Base-by-base conservation (phyloP, 2,113 vertebrate genomes). In the Hippoglossus stenolepis region DNA sequence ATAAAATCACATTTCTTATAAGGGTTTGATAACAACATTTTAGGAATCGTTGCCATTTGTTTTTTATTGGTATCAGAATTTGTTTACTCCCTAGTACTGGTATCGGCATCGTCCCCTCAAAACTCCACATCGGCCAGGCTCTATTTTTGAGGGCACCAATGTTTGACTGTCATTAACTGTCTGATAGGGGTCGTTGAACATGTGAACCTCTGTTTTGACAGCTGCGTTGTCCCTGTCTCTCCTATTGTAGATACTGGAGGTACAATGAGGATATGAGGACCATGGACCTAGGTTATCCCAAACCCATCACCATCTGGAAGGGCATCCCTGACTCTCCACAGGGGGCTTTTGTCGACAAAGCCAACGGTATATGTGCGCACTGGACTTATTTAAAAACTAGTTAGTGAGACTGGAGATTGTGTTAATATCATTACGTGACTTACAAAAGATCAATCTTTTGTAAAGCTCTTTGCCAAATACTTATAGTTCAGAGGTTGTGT, bases 241-340 rank as follows among this genome's bases (percentile, higher is more conserved):
- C 51, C 8, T 83, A 40, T 45, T 65, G 56, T 71, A 99, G 98
- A 72, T 99, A 99, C 84, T 99, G 98, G 98, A 94, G 98, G 73
- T 99, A 99, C 71, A 99, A 97, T 83, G 98, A 99, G 94, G 97
- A 99, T 81, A 97, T 97, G 96, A 96, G 97, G 85, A 96, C 96
- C 81, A 99, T 99, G 97, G 98, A 99, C 80, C 96, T 96, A 63
- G 98, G 98, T 68, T 99, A 99, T 90, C 98, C 98, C 40, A 98
- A 99, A 92, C 96, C 97, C 84, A 98, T 99, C 89, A 97, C 96
- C 60, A 94, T 99, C 83, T 99, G 98, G 98, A 99, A 99, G 91
- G 97, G 98, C 69, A 97, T 99, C 86, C 98, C 98, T 69, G 96
- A 97, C 82, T 98, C 97, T 82, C 98, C 98, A 70, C 97, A 99